Conservation (phyloP, 2,797 vertebrate genomes). For the Hypotaenidia philippensis region DNA sequence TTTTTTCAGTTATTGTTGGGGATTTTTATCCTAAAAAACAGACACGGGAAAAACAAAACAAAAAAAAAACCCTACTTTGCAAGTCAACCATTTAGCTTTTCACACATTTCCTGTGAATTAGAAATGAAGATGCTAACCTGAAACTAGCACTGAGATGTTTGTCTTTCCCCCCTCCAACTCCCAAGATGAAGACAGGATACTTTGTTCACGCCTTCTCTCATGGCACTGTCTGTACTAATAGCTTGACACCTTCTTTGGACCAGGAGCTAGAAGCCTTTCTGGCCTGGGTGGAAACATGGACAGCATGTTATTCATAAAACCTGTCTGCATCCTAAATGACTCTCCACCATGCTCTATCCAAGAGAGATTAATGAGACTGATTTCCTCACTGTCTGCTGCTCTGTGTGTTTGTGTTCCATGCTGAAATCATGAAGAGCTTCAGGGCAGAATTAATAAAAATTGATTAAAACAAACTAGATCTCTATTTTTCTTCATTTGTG, state of each 20-base stretch:
- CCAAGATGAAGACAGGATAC: neutral
- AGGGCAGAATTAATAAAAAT: conserved; percentile 59
- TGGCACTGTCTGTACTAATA: neutral
- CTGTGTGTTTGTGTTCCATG: conserved; percentile 21
- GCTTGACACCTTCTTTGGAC: neutral
- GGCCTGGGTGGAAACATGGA: neutral
- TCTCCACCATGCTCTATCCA: neutral
- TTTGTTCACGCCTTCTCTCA: neutral
- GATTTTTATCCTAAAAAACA: neutral
- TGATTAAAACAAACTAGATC: conserved; percentile 41
- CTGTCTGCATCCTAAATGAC: neutral
- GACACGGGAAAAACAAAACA: neutral
- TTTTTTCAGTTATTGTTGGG: neutral
- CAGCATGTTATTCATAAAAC: neutral
- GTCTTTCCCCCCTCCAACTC: neutral
- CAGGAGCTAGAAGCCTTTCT: neutral
- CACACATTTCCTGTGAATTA: neutral
- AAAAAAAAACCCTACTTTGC: neutral
- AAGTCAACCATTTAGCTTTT: neutral
- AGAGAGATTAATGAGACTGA: conserved; percentile 27
- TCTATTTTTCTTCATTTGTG: conserved; percentile 33
- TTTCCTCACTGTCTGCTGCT: conserved; percentile 21
- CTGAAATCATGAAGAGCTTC: conserved; percentile 21
- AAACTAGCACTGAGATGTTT: neutral
- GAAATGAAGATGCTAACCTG: neutral